Conservation (phyloP, 1,140 invertebrate genomes). For the Phthorimaea operculella region DNA sequence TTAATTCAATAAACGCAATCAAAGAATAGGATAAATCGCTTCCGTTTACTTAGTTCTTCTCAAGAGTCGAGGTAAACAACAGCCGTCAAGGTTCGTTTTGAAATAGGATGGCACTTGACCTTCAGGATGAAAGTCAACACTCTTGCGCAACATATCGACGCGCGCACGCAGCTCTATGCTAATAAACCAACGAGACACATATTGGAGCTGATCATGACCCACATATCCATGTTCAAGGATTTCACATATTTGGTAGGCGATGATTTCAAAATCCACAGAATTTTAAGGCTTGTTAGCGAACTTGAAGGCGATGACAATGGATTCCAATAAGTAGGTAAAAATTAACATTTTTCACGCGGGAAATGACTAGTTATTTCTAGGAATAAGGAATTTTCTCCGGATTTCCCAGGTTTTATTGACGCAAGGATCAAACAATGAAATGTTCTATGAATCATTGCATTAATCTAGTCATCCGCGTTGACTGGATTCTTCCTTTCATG, state of each 20-base stretch:
- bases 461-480: not conserved
- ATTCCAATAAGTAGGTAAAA: not conserved
- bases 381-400: conserved; percentile 16
- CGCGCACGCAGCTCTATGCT: conserved; percentile 53
- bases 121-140: conserved; percentile 67
- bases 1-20: not conserved
- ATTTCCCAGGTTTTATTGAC: conserved; percentile 15
- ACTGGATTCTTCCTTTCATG: not conserved
- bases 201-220: conserved; percentile 63
- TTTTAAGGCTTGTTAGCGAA: conserved; percentile 35
- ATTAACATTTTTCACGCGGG: not conserved
- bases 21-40: conserved; percentile 23
- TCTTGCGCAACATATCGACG: conserved; percentile 56
- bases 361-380: not conserved
- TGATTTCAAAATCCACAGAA: conserved; percentile 62
- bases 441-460: conserved; percentile 16
- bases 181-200: conserved; percentile 56
- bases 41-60: conserved; percentile 47
- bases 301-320: not conserved
- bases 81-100: conserved; percentile 62
- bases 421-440: conserved; percentile 7
- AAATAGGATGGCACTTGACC: conserved; percentile 68
- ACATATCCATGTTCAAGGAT: conserved; percentile 63
- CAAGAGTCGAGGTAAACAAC: conserved; percentile 57
- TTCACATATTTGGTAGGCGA: conserved; percentile 65